Conservation (phyloP, 2,797 vertebrate genomes). For the Octomys mimax region DNA sequence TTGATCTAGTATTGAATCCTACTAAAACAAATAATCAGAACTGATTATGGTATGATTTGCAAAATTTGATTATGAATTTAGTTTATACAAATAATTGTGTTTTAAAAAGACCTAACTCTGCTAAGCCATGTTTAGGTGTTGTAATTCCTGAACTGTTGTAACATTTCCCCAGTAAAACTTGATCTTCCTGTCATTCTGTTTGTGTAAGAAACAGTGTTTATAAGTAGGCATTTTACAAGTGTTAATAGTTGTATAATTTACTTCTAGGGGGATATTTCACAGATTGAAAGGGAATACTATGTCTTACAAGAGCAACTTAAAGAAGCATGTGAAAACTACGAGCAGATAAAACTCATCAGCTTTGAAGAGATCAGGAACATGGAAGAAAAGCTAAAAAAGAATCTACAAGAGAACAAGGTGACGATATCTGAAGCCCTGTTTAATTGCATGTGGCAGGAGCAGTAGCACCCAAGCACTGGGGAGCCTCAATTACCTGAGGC, state of each 20-base stretch:
- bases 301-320: slow-evolving; percentile 88
- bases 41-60: slow-evolving; percentile 17
- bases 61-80: slow-evolving; percentile 41
- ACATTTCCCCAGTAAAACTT: slow-evolving; percentile 49
- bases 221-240: background rate
- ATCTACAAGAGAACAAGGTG: slow-evolving; percentile 90
- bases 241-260: background rate
- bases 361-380: slow-evolving; percentile 81
- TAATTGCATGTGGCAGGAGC: too few relatives aligned
- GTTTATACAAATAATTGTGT: background rate
- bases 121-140: background rate
- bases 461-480: background rate
- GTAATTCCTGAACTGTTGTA: slow-evolving; percentile 45
- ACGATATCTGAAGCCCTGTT: background rate
- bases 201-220: slow-evolving; percentile 32
- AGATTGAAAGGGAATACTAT: slow-evolving; percentile 88
- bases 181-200: background rate
- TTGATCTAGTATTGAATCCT: background rate
- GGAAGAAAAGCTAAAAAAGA: slow-evolving; percentile 87
- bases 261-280: slow-evolving; percentile 92
- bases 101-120: background rate
- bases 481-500: background rate
- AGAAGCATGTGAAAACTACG: slow-evolving; percentile 82
- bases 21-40: slow-evolving; percentile 44
- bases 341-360: slow-evolving; percentile 78